Conservation (phyloP, 30 jellyfish, hydroid and myxozoan genomes). For the Aurelia sp. region DNA sequence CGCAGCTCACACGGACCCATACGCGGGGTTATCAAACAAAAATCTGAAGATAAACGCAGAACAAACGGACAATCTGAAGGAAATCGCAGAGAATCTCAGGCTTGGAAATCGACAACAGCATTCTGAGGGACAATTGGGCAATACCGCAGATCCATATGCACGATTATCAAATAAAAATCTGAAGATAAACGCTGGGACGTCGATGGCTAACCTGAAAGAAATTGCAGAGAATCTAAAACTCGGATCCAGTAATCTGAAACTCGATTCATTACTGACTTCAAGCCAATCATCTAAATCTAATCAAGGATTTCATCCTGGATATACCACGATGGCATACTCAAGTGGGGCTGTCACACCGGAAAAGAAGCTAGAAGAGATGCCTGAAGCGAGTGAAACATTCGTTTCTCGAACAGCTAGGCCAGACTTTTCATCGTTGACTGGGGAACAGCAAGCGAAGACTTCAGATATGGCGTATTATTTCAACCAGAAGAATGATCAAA, state of each 20-base stretch:
- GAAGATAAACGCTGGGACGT: not conserved
- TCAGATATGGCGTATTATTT: conserved; percentile 63
- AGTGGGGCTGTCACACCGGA: conserved; percentile 46
- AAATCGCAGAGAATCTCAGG: too few species aligned
- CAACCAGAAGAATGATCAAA: conserved; percentile 56
- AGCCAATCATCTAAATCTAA: conserved; percentile 31
- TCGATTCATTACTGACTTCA: conserved; percentile 16
- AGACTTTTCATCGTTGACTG: conserved; percentile 61
- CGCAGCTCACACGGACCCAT: not conserved
- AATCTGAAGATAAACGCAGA: not conserved
- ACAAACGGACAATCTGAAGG: too few species aligned
- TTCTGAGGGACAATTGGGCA: too few species aligned
- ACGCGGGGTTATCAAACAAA: not conserved
- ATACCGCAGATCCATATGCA: too few species aligned
- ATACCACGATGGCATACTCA: conserved; percentile 63
- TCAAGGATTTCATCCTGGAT: conserved; percentile 67
- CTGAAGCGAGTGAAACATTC: conserved; percentile 64
- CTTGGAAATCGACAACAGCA: too few species aligned
- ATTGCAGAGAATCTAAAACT: not conserved
- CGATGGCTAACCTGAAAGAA: not conserved
- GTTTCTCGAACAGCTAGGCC: conserved; percentile 62
- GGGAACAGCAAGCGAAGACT: conserved; percentile 37
- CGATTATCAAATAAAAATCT: not conserved
- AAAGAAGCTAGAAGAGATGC: conserved; percentile 58
- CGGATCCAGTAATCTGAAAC: conserved; percentile 15